Evolutionary conservation across 53 echinoderm and acorn worm genomes (phyloP), one percentile per base, ranked within the genome.

Genomic region (Glandiceps talaboti): DNA sequence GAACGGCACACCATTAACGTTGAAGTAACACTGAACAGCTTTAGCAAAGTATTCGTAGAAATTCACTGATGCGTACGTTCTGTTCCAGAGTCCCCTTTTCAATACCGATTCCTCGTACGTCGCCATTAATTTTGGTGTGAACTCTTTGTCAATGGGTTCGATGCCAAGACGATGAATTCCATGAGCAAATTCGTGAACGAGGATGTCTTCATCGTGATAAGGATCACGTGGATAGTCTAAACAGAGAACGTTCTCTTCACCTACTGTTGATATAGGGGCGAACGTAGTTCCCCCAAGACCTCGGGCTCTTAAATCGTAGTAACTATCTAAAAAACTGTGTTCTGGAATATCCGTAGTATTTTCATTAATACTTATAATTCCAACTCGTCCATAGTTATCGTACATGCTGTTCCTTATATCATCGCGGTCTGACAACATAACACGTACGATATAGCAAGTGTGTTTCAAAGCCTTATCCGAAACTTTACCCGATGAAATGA

Each of bases 331-430:
- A 75, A 84, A 86, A 14, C 79, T 81, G 31, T 95, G 92, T 78
- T 95, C 95, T 0, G 95, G 95, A 14, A 95, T 80, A n/a, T 95
- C 80, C 1, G 84, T 88, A 33, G 95, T 95, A 29, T 77, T 31
- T 77, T 95, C 95, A n/a, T 30, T 76, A 29, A 80, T 80, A 0
- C 86, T 92, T 27, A 95, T 83, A 33, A 95, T 80, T 1, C 84
- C 92, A 26, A 90, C 85, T 25, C 95, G 90, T 20, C 86, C 90
- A 82, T 82, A 90, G 30, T 81, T 83, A 79, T 88, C 80, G 80
- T 92, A 86, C 86, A 95, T 86, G 77, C 84, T 85, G 75, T 95
- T 82, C n/a, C 91, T 76, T 29, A 91, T 27, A 28, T 88, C 91
- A 73, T 78, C 28, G 14, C 91, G 84, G 77, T 91, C 91, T 14